Evolutionary conservation across 2,797 vertebrate genomes (phyloP).

Genomic region (Mus minutoides): DNA sequence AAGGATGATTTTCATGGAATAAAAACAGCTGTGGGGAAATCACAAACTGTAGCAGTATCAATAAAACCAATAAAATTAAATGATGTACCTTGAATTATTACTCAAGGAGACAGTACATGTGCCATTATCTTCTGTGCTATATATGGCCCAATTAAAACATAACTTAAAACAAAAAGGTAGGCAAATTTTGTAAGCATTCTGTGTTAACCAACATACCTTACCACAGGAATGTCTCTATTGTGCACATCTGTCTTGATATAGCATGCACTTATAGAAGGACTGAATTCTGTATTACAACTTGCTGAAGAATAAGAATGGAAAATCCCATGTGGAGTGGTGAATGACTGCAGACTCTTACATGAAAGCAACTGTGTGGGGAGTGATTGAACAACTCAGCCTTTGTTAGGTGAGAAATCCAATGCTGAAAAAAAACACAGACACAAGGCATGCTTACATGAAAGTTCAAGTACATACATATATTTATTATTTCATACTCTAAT

Average conservation of each 20-base stretch:
- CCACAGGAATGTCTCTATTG: conserved; percentile 78
- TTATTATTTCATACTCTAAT: background rate
- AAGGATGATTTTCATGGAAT: conserved; percentile 87
- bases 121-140: conserved; percentile 78
- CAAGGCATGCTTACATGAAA: background rate
- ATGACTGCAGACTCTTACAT: background rate
- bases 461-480: background rate
- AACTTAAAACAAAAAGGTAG: conserved; percentile 79
- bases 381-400: background rate
- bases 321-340: background rate
- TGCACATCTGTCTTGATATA: conserved; percentile 74
- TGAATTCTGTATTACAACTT: background rate
- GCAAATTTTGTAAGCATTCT: conserved; percentile 80
- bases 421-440: background rate
- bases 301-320: conserved; percentile 5
- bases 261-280: background rate
- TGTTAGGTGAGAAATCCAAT: background rate
- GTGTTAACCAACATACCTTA: conserved; percentile 61
- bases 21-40: conserved; percentile 89
- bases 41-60: conserved; percentile 84
- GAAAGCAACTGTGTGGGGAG: background rate
- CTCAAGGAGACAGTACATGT: conserved; percentile 81
- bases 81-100: conserved; percentile 86
- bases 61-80: conserved; percentile 88
- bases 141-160: conserved; percentile 84